Evolutionary conservation across 2,888 invertebrate genomes (phyloP).

Genomic region (Myopa tessellatipennis): DNA sequence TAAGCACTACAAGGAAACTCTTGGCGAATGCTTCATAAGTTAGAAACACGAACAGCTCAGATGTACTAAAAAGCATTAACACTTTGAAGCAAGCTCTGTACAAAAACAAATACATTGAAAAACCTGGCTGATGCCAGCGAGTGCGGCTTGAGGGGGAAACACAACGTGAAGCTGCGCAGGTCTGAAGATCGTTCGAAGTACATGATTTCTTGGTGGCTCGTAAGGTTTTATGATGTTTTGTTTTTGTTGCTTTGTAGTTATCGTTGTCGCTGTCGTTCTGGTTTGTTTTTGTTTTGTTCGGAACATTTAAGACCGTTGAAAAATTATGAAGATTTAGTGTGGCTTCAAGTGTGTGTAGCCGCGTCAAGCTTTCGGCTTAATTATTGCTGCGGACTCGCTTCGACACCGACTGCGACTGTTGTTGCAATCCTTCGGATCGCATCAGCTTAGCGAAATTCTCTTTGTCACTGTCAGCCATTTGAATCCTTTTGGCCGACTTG

Average conservation of each 20-base stretch:
- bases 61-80: background rate
- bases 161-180: background rate
- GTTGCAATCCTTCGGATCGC: constrained; percentile 36
- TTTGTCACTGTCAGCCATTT: constrained; percentile 40
- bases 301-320: constrained; percentile 30
- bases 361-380: background rate
- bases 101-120: constrained; percentile 6
- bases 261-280: constrained; percentile 13
- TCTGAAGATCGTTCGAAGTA: background rate
- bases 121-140: background rate
- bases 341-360: too few species aligned
- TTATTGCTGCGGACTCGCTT: background rate
- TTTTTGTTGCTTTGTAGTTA: constrained; percentile 29
- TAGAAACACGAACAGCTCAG: constrained; percentile 22
- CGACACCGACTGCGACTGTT: background rate
- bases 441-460: constrained; percentile 36
- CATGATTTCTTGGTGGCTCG: background rate
- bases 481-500: constrained; percentile 16
- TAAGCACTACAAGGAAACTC: background rate
- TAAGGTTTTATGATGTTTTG: background rate
- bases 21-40: constrained; percentile 33
- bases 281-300: constrained; percentile 13
- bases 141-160: background rate
- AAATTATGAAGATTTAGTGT: constrained; percentile 33
- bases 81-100: background rate